A percentile compares a stretch with the other conserved stretches of the same genome.
phyloP scores from a whole-genome alignment of 1,140 invertebrate species.

The Cyclargus thomasi region DNA sequence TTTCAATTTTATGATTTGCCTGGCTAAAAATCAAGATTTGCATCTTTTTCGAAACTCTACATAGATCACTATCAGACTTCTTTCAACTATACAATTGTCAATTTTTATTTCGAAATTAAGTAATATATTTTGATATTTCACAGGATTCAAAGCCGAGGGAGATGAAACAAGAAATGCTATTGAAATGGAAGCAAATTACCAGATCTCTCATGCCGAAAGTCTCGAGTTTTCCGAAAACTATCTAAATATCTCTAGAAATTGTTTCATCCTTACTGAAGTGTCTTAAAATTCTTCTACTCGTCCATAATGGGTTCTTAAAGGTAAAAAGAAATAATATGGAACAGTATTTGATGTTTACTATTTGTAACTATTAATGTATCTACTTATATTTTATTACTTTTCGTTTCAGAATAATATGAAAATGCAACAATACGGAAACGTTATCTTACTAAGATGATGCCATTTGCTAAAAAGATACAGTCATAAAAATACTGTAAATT shows the following conservation, averaged over 20 bases:
- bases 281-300: neutral
- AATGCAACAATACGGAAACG: too few relatives aligned
- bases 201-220: slow-evolving; percentile 33
- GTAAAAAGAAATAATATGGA: neutral
- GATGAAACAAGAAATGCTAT: slow-evolving; percentile 32
- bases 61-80: neutral
- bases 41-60: too few relatives aligned
- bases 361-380: too few relatives aligned
- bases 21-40: too few relatives aligned
- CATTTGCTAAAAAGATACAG: too few relatives aligned
- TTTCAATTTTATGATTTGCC: too few relatives aligned
- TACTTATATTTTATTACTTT: too few relatives aligned
- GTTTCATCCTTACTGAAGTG: neutral
- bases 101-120: neutral
- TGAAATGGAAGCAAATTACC: slow-evolving; percentile 48
- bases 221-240: slow-evolving; percentile 27
- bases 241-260: neutral
- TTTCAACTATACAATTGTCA: neutral
- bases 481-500: too few relatives aligned
- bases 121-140: slow-evolving; percentile 36
- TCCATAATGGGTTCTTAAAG: neutral
- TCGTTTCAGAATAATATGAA: too few relatives aligned
- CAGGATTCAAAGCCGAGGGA: slow-evolving; percentile 34
- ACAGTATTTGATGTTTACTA: neutral
- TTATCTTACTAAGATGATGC: too few relatives aligned